Evolutionary conservation across 2,888 invertebrate species (phyloP), one percentile per base, ranked within the genome.

Genomic region (Drosophila anomelani): DNA sequence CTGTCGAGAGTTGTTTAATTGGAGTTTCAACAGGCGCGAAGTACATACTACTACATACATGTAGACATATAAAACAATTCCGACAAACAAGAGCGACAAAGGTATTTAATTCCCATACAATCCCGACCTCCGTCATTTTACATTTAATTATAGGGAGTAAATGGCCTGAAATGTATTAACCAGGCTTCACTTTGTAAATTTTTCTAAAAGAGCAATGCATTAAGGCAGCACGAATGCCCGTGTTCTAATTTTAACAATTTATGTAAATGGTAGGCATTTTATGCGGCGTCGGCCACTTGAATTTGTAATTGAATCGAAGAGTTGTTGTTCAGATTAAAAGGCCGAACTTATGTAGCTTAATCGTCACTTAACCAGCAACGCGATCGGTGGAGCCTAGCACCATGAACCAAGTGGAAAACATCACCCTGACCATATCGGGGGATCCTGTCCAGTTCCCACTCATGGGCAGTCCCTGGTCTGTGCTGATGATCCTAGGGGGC

Each of bases 391-490:
- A 13, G 29, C 41, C 34, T 3, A 8, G 26, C 55, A 54, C 4
- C 26, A 61, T 61, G 61, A 5, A 20, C 0, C 15, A 64, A 12
- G 13, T 34, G n/a, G 10, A 23, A 13, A 46, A 79, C 72, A 54
- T 13, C 2, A 46, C 79, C 15, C 55, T 81, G 62, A 7, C 7
- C 57, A 61, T 34, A 1, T 43, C 44, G 32, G 73, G 34, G 1
- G 80, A 80, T 66, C 74, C 82, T 13, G 46, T 54, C 3, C 26
- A 15, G 3, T 9, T 79, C 15, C 67, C 67, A n/a, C 67, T 85
- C n/a, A 17, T 51, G 13, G 15, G 17, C n/a, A 85, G 77, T 63
- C 80, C 80, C 12, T 80, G 83, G 83, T 74, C 80, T 2, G 26
- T 71, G 44, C 0, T 66, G n/a, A 10, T 38, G 13, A 69, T 77